A percentile compares a stretch with the other conserved stretches of the same genome.
These are phyloP conservation scores for Drosophila ochracea DNA, from an alignment of 2,888 invertebrate genomes.

Conservation along the genomic window DNA sequence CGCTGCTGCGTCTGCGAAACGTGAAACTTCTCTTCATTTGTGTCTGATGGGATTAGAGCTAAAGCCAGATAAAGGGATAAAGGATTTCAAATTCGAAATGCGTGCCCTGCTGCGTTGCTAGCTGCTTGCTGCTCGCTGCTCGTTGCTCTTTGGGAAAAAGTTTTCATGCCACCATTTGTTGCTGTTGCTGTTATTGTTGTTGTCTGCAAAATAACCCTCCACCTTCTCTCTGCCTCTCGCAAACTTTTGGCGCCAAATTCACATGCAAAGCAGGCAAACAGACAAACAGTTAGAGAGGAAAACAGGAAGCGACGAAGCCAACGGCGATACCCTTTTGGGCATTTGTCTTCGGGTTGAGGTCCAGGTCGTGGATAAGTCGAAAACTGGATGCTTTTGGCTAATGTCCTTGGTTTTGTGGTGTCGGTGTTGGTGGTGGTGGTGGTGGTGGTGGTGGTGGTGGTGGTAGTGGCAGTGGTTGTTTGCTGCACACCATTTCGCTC, in stretches of 20 bases:
- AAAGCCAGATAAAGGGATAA: conserved; percentile 86
- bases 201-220: conserved; percentile 32
- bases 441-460: conserved; percentile 18
- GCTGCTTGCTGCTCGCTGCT: neutral
- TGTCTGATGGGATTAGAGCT: conserved; percentile 85
- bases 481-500: conserved; percentile 13
- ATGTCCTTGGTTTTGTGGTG: conserved; percentile 70
- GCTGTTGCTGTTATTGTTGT: conserved; percentile 19
- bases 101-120: conserved; percentile 47
- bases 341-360: conserved; percentile 42
- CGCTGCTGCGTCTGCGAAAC: conserved; percentile 63
- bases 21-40: conserved; percentile 83
- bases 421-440: conserved; percentile 10
- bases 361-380: conserved; percentile 80
- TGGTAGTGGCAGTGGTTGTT: conserved; percentile 40
- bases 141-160: conserved; percentile 31
- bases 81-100: conserved; percentile 81
- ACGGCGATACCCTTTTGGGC: conserved; percentile 3
- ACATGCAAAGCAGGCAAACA: conserved; percentile 69
- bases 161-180: conserved; percentile 35
- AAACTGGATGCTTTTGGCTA: conserved; percentile 77
- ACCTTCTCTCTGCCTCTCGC: neutral
- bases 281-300: neutral
- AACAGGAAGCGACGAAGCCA: neutral
- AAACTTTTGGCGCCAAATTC: conserved; percentile 80